phyloP scores from a whole-genome alignment of 35 echinoderm and acorn worm species.

The Strongylocentrotus purpuratus region DNA sequence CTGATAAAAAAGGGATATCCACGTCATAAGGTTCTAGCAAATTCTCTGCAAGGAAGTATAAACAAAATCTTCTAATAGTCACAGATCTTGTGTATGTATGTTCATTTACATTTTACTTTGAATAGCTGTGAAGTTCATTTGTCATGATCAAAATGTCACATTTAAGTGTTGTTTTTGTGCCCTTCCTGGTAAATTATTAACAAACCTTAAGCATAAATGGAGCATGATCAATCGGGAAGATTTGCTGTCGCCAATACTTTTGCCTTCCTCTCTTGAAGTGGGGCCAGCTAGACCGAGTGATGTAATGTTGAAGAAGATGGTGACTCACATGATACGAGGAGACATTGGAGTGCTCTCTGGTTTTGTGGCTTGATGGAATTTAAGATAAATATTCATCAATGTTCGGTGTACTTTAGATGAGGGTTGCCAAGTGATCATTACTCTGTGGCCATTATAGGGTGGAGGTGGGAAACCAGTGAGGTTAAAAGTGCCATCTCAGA shows the following conservation, averaged over 20 bases:
- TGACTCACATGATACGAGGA: not conserved
- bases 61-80: not conserved
- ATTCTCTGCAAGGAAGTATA: not conserved
- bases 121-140: not conserved
- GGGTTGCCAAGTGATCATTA: not conserved
- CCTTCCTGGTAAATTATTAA: not conserved
- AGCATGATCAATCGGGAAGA: not conserved
- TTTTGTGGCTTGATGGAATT: not conserved
- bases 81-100: not conserved
- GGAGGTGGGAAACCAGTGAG: not conserved
- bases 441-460: not conserved
- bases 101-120: too few relatives aligned
- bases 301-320: not conserved
- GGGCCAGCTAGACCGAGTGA: not conserved
- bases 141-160: not conserved
- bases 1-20: not conserved
- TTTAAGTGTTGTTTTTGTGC: not conserved
- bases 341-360: not conserved
- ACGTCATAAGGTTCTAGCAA: not conserved
- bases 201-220: not conserved
- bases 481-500: not conserved
- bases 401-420: not conserved
- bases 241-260: not conserved
- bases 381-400: not conserved
- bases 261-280: not conserved